These are phyloP conservation scores for Drosophila jambulina DNA, from an alignment of 1,140 invertebrate species.

Conservation along the genomic window DNA sequence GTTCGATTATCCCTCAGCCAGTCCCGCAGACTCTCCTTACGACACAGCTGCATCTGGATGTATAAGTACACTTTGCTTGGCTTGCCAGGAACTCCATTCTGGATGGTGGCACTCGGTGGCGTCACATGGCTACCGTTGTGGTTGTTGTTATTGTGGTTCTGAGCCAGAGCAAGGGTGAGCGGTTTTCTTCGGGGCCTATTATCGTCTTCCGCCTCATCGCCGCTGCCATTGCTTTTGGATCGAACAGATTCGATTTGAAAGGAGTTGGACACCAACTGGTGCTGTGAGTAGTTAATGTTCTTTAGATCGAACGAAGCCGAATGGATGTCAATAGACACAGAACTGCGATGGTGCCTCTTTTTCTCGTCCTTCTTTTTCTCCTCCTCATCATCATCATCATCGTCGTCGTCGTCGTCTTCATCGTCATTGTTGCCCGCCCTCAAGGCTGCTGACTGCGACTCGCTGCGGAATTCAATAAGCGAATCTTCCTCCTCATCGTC, in stretches of 20 bases:
- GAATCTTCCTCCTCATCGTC: conserved; percentile 80
- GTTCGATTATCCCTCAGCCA: conserved; percentile 90
- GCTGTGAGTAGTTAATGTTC: conserved; percentile 74
- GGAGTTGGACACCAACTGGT: conserved; percentile 76
- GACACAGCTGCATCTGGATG: conserved; percentile 99
- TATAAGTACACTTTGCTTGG: conserved; percentile 91
- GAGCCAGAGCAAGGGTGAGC: conserved; percentile 51
- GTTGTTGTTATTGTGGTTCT: conserved; percentile 49
- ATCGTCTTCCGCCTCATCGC: conserved; percentile 42
- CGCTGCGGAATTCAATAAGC: conserved; percentile 76
- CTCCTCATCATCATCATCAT: conserved; percentile 12
- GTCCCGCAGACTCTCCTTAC: conserved; percentile 94
- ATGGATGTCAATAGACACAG: conserved; percentile 79
- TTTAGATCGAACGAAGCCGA: conserved; percentile 75
- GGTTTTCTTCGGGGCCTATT: conserved; percentile 43
- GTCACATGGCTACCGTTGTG: conserved; percentile 31
- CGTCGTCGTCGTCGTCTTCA: conserved; percentile 26
- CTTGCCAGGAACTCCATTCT: conserved; percentile 43
- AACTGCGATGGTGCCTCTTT: conserved; percentile 34
- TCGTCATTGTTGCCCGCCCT: conserved; percentile 22
- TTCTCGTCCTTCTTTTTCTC: conserved; percentile 7
- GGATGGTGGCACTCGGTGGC: conserved; percentile 43
- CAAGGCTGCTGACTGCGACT: conserved; percentile 75
- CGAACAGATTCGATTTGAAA: conserved; percentile 85
- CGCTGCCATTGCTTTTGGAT: conserved; percentile 46